Percentiles rank a stretch among this genome's conserved stretches.
These are phyloP conservation scores for Dendrolimus houi DNA, from an alignment of 2,888 invertebrate genomes.

Conservation along the genomic window DNA sequence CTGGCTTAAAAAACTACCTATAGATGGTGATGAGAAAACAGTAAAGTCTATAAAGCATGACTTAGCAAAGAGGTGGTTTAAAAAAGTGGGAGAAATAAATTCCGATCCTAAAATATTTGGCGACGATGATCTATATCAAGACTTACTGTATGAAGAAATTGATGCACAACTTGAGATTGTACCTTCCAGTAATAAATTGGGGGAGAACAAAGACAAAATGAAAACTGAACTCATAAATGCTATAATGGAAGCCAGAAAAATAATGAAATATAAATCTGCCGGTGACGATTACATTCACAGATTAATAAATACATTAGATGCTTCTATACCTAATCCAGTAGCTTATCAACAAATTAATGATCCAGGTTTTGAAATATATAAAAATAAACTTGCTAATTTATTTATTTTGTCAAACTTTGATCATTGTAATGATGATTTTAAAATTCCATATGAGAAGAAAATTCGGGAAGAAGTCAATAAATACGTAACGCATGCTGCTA, in stretches of 20 bases:
- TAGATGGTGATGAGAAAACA: conserved; percentile 20
- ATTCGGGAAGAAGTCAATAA: background rate
- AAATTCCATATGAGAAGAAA: background rate
- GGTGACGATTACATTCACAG: conserved; percentile 39
- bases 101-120: conserved; percentile 30
- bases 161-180: conserved; percentile 30
- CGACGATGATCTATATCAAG: conserved; percentile 31
- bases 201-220: conserved; percentile 24
- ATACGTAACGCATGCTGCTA: background rate
- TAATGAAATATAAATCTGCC: conserved; percentile 27
- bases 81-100: conserved; percentile 39
- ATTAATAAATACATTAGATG: conserved; percentile 37
- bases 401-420: background rate
- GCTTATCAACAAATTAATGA: conserved; percentile 19
- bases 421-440: background rate
- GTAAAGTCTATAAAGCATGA: conserved; percentile 26
- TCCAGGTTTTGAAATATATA: conserved; percentile 48
- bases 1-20: conserved; percentile 41
- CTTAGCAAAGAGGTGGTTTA: conserved; percentile 33
- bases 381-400: conserved; percentile 13
- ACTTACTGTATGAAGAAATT: conserved; percentile 35
- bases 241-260: conserved; percentile 29
- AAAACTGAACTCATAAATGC: conserved; percentile 26
- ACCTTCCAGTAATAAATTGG: conserved; percentile 20
- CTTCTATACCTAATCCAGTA: conserved; percentile 34